Evolutionary conservation across 2,113 vertebrate genomes (phyloP), one percentile per base, ranked within the genome.

Genomic region (Cavia aperea): DNA sequence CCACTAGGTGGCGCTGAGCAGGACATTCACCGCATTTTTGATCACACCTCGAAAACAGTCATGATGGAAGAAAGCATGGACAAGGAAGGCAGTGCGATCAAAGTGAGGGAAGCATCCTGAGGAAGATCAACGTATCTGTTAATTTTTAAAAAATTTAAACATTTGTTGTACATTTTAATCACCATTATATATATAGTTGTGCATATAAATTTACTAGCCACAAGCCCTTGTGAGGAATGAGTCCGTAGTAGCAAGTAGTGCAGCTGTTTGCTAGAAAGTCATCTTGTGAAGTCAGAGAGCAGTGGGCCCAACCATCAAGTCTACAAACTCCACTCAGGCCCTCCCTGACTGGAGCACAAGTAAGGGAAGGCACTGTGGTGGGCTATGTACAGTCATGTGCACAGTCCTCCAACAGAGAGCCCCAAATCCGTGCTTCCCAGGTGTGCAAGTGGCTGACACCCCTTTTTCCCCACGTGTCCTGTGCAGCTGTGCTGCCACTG

Each of bases 261-360:
- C 4, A 81, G 54, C 49, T 33, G 46, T 78, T 91, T 19, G 39
- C 33, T 78, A 92, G 31, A 81, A 54, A 46, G 54, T 86, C 56
- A 75, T 24, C 70, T 92, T 83, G 83, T 87, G 56, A 85, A 14
- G 63, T 88, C 63, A 92, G 89, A 49, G 85, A 90, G 81, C 23
- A 58, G 70, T 36, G 46, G 49, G 51, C 12, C 43, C 63, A 68
- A 63, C 10, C 29, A 58, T 65, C 26, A 33, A 5, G 16, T 63
- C 62, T 21, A n/a, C 54, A 60, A 5, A 83, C 12, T 68, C 31
- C 65, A 68, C 33, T 75, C 68, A 83, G 33, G 24, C 15, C 62
- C 24, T 70, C 58, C 87, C 49, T 62, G 43, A 68, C 3, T 75
- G 23, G 8, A 54, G 49, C 2, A n/a, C 18, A 39, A 65, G 14